Evolutionary conservation across 2,797 vertebrate genomes (phyloP), one percentile per base, ranked within the genome.

Genomic region (Amblyopsis hoosieri): DNA sequence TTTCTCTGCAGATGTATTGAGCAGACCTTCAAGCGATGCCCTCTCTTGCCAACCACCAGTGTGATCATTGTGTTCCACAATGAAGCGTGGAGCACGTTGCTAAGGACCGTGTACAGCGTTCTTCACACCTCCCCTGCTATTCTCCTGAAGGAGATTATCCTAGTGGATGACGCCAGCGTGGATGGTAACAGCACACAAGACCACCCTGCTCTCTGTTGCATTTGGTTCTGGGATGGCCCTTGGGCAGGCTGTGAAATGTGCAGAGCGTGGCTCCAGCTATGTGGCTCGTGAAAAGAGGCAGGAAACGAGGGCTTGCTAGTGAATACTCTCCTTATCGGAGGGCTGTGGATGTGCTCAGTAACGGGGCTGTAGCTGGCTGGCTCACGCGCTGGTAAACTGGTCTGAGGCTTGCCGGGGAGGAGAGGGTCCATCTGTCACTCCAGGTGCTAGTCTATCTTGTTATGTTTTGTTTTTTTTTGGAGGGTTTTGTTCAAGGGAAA

Each of bases 11-110:
- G 98, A 92, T 99, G 98, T 78, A 98, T 99, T 82, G 97, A 99
- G 74, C 96, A 98, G 75, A 97, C 94, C 66, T 98, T 98, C 90
- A 96, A 94, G 76, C 94, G 97, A 54, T 99, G 98, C 73, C 97
- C 96, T 0, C 82, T 94, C 0, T 75, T 99, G 80, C 95, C 94
- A 60, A 98, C 94, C 71, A 99, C 98, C 67, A 99, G 97, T 56
- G 93, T 99, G 86, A 95, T 99, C 78, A 99, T 99, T 57, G 97
- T 99, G 80, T 99, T 99, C 86, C 96, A 99, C 85, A 99, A 99
- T 51, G 98, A 99, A 81, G 98, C 94, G 0, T 99, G 98, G 98
- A 99, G 96, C 78, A 99, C 97, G 0, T 91, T 99, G 64, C 92
- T 99, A 49, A 93, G 98, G 80, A 99, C 98, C 0, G 96, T 99